phyloP scores from a whole-genome alignment of 2,113 vertebrate genomes.

The Tapirus terrestris region DNA sequence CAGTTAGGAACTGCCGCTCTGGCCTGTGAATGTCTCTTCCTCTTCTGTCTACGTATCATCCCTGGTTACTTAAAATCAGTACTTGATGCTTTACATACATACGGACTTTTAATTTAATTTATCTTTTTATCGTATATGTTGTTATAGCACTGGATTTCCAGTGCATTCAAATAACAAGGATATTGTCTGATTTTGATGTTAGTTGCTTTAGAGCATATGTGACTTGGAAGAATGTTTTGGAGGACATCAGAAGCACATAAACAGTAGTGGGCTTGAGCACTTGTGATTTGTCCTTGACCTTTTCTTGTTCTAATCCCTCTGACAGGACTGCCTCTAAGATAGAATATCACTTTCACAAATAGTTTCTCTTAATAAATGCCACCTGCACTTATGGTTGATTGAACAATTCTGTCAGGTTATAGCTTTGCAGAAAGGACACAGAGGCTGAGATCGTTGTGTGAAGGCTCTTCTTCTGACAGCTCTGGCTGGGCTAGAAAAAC shows the following conservation, averaged over 20 bases:
- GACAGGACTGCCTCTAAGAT: background rate
- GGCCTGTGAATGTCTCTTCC: background rate
- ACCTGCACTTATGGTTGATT: conserved; percentile 3
- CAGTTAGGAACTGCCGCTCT: background rate
- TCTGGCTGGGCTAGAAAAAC: background rate
- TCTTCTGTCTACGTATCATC: background rate
- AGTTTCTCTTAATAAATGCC: conserved; percentile 64
- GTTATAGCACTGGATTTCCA: background rate
- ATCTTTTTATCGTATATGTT: background rate
- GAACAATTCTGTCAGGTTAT: conserved; percentile 27
- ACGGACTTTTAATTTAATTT: background rate
- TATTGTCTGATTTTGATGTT: conserved; percentile 20
- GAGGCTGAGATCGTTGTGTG: background rate
- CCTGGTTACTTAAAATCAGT: background rate
- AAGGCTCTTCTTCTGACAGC: background rate
- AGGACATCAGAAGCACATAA: background rate
- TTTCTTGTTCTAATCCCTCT: conserved; percentile 42
- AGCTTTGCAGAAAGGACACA: background rate
- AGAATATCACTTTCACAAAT: conserved; percentile 23
- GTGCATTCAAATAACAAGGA: background rate
- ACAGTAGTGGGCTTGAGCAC: background rate
- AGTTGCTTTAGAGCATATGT: background rate
- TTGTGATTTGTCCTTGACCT: conserved; percentile 71
- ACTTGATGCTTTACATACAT: background rate
- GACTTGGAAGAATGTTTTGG: background rate